Base-by-base conservation (phyloP, 2,797 vertebrate species). In the Ceryle rudis region DNA sequence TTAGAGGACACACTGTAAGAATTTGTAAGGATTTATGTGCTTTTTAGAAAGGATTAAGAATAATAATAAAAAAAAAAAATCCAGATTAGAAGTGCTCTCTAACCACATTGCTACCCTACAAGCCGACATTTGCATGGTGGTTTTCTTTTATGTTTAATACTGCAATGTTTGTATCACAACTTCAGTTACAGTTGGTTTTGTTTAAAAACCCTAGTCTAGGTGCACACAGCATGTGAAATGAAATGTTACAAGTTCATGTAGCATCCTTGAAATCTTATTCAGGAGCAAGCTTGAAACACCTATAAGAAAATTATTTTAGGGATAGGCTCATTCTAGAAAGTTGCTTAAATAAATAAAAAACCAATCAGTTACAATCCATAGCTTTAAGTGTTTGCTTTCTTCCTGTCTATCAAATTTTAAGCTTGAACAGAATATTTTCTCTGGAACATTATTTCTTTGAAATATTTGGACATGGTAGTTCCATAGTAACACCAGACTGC, bases 21-120 rank as follows among this genome's bases (percentile, higher is more conserved):
- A 96, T 97, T 96, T 97, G 97, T 97, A 89, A 62, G 97, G 96
- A 93, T 97, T 96, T 96, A 78, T 88, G 87, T 89, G 75, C 96
- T 90, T 93, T 94, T 88, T 85, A 54, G 90, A 95, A 89, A 86
- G 86, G 97, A 97, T 97, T 97, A 97, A 95, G 67, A 95, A 90
- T 95, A 10, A 51, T 49, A 46, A 49, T 26, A 21, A 65, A 91
- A 89, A 51, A 67, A 94, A 88, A 67, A 85, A 55, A 47, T 83
- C 69, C 41, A 89, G 93, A 96, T 91, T 89, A 94, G 70, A 93
- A 96, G 69, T 87, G 37, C 81, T 62, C 46, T 85, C 74, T 96
- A 70, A 92, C 88, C 77, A 90, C 86, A 93, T 93, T 74, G 22
- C 78, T 90, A 13, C 47, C 49, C 37, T 82, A 6, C 29, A 80